Evolutionary conservation across 2,797 vertebrate genomes (phyloP), one percentile per base, ranked within the genome.

Genomic region (Alcedo atthis): DNA sequence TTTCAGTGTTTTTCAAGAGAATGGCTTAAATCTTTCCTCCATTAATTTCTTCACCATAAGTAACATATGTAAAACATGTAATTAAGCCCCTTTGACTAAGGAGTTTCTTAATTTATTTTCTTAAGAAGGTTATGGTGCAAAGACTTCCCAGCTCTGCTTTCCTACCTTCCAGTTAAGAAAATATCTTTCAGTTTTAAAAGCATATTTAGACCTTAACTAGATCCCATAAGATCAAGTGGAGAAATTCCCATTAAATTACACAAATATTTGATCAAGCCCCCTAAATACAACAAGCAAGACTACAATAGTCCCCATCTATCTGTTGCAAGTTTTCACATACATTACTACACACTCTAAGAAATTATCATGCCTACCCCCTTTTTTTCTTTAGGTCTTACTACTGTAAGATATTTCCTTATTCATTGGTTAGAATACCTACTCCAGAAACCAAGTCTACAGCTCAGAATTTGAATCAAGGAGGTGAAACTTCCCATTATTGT

Each of bases 21-120:
- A 28, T 5, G 49, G 9, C 11, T 16, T 35, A 66, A 63, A 30
- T 51, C 45, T 80, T 86, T 84, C 3, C 5, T 45, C 24, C 6
- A 6, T 24, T 3, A 63, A 46, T 46, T 53, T 1, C 20, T 3
- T 74, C 14, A 55, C 9, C 4, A 1, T 14, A 55, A 71, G 2
- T 22, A 86, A 57, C 22, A 26, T 12, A 58, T 2, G 1, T 58
- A 59, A 81, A 67, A 66, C 4, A 91, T 28, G 90, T 28, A 88
- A 53, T 54, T 45, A 45, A 15, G 10, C 22, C 8, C 8, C 14
- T 55, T 84, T 20, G 8, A 74, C 15, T 54, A 81, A 74, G 4
- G 1, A 85, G 63, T 18, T 2, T 15, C 42, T 77, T 58, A 4
- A 22, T 62, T 80, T 55, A 30, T 48, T 63, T 75, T 54, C 4